These are phyloP conservation scores for Caiman crocodilus DNA, from an alignment of 2,797 vertebrate species.

Conservation along the genomic window DNA sequence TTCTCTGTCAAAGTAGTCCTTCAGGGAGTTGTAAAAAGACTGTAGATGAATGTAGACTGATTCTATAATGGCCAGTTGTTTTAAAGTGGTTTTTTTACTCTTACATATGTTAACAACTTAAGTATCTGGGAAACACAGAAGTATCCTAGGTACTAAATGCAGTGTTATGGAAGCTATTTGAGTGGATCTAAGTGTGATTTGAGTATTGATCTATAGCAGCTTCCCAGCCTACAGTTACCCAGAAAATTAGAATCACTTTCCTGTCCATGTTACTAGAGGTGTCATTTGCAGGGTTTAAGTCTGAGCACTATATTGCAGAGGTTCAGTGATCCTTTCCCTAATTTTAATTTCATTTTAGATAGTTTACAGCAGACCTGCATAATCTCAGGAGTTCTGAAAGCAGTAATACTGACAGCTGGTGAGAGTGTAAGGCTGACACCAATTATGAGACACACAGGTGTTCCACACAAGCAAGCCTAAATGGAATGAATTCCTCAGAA, in stretches of 20 bases:
- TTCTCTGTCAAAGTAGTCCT: not conserved
- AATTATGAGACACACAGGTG: not conserved
- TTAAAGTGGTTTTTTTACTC: rapidly evolving
- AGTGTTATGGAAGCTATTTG: rapidly evolving
- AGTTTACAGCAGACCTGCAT: not conserved
- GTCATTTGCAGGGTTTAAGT: not conserved
- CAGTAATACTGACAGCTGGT: not conserved
- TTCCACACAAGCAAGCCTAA: not conserved
- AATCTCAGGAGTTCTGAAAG: not conserved
- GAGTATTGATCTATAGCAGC: not conserved
- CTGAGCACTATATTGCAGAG: not conserved
- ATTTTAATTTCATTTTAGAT: not conserved
- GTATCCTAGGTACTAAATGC: not conserved
- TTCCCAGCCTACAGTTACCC: not conserved
- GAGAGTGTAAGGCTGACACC: not conserved
- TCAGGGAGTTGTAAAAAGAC: not conserved
- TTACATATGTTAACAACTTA: not conserved
- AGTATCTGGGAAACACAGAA: not conserved
- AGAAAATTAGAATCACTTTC: not conserved
- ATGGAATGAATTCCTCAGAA: not conserved
- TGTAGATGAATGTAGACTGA: no score
- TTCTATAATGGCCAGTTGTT: not conserved
- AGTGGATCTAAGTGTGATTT: no score
- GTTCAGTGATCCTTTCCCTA: not conserved
- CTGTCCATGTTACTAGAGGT: not conserved